Evolutionary conservation across 2,113 vertebrate genomes (phyloP), one percentile per base, ranked within the genome.

Genomic region (Calidris pugnax): DNA sequence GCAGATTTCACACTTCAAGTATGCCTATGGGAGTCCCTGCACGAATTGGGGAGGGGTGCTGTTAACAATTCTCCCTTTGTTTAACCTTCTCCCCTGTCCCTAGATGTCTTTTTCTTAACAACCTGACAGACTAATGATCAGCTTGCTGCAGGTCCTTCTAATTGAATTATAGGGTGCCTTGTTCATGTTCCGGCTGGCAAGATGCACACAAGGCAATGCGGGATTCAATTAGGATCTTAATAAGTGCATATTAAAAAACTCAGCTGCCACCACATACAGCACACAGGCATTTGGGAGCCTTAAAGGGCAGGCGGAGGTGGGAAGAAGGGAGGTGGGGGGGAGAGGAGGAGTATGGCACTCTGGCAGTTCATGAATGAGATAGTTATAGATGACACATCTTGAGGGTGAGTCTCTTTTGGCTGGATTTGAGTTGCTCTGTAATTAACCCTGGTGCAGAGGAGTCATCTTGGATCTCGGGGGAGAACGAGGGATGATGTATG

Each of bases 201-300:
- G 89, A 94, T 7, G 23, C 96, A 95, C 90, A 96, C 93, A 95
- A 97, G 92, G 90, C 92, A 96, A 90, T 56, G 90, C 53, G 32
- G 97, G 97, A 98, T 98, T 98, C 96, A 97, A 98, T 98, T 98
- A 97, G 89, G 92, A 96, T 89, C 85, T 90, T 98, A 97, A 95
- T 94, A 92, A 94, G 94, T 73, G 97, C 91, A 51, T 97, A 96
- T 97, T 95, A 86, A 96, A 96, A 90, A 94, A 51, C 75, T 96
- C 87, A 67, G 69, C 94, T 98, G 97, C 88, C 92, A 95, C 93
- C 94, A 89, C 66, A 67, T 90, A 81, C 57, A 79, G 78, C 89
- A 71, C 93, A 81, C 74, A 95, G 90, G 90, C 77, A 84, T 85
- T 97, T 85, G 77, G 67, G 85, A 96, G 68, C 75, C 87, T 95